Conservation (phyloP, 2,113 vertebrate species). For the mouse (Mus musculus) region GRCm39 chr16:80400501-80401000, state of each 20-base stretch:
- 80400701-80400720: background rate
- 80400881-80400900: slow-evolving; percentile 82
- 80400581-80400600: background rate
- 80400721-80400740: background rate
- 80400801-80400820: slow-evolving; percentile 81
- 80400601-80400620: background rate
- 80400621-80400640: background rate
- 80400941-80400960: slow-evolving; percentile 84
- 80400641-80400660: background rate
- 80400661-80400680: background rate
- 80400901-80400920: slow-evolving; percentile 75
- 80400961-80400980: slow-evolving; percentile 60
- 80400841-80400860: slow-evolving; percentile 78
- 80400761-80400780: slow-evolving; percentile 37
- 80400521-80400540: slow-evolving; percentile 5
- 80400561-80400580: background rate
- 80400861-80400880: slow-evolving; percentile 80
- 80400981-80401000: slow-evolving; percentile 75
- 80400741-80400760: background rate
- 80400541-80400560: background rate
- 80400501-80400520: background rate
- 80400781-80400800: slow-evolving; percentile 48
- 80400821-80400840: slow-evolving; percentile 82
- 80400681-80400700: slow-evolving; percentile 31
- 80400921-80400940: slow-evolving; percentile 70